A percentile compares a stretch with the other conserved stretches of the same genome.
Conservation (phyloP, 2,888 invertebrate species). For the Eilema caniola region DNA sequence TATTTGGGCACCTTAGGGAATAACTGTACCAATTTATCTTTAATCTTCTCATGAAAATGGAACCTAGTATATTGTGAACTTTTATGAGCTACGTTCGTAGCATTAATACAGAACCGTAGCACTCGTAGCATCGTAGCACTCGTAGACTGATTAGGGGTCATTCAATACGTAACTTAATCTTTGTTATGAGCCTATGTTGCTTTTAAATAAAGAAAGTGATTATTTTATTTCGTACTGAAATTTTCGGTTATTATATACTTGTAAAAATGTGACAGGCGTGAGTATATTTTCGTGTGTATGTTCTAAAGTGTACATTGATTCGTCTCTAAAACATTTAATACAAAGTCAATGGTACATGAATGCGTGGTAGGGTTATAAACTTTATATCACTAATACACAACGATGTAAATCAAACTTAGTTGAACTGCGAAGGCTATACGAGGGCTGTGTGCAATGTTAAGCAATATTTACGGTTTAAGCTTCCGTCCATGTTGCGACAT, state of each 20-base stretch:
- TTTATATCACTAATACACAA: constrained; percentile 9
- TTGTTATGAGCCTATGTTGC: too few relatives aligned
- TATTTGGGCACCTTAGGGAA: too few relatives aligned
- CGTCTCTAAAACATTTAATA: not conserved
- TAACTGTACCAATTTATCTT: too few relatives aligned
- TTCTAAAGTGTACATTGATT: not conserved
- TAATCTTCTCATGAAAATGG: too few relatives aligned
- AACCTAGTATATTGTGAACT: too few relatives aligned
- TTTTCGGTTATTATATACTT: too few relatives aligned
- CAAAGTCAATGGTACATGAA: not conserved
- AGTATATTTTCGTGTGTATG: not conserved
- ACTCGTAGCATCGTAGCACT: constrained; percentile 18
- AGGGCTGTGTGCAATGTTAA: constrained; percentile 22
- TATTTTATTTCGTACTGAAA: too few relatives aligned
- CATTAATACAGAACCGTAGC: constrained; percentile 32
- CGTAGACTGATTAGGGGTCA: too few relatives aligned
- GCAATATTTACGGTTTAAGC: constrained; percentile 38
- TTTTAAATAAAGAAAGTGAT: too few relatives aligned
- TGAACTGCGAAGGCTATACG: constrained; percentile 23
- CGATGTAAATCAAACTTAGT: constrained; percentile 45
- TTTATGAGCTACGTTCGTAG: constrained; percentile 37
- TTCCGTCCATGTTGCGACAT: constrained; percentile 9
- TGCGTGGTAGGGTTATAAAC: not conserved
- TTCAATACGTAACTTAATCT: too few relatives aligned
- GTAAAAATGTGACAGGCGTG: too few relatives aligned